Evolutionary conservation across 2,797 vertebrate genomes (phyloP).

Genomic region (Uromys caudimaculatus): DNA sequence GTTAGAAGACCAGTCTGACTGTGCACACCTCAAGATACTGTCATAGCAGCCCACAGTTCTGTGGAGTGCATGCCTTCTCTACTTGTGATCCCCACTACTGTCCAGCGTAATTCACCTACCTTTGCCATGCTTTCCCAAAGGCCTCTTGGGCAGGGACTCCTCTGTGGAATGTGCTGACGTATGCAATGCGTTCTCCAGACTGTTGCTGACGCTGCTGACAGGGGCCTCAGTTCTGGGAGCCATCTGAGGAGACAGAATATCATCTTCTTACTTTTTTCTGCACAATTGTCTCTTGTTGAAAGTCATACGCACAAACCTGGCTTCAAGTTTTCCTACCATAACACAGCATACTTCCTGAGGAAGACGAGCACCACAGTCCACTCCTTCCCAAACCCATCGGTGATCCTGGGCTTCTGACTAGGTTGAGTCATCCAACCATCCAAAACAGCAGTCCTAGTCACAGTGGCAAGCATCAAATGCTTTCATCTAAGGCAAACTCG

Average conservation of each 20-base stretch:
- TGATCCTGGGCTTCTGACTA: neutral
- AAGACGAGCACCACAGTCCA: neutral
- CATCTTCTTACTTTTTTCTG: conserved; percentile 61
- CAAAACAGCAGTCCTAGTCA: neutral
- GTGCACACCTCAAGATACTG: neutral
- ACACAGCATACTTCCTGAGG: neutral
- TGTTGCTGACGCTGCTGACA: conserved; percentile 85
- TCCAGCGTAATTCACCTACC: conserved; percentile 88
- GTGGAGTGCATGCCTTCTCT: neutral
- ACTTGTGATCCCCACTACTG: neutral
- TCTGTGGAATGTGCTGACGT: conserved; percentile 89
- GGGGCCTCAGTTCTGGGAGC: conserved; percentile 87
- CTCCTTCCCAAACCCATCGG: neutral
- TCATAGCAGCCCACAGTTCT: neutral
- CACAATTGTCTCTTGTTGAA: neutral
- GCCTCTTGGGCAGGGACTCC: conserved; percentile 89
- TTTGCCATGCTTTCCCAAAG: conserved; percentile 90
- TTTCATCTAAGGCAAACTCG: neutral
- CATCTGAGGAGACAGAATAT: conserved; percentile 85
- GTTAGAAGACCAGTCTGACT: neutral
- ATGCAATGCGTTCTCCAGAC: conserved; percentile 89
- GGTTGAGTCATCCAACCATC: accelerated
- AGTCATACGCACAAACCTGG: neutral
- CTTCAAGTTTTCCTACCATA: neutral
- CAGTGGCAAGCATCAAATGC: too few species aligned